These are phyloP conservation scores for Ianthella basta DNA, from an alignment of 37 sponge, comb jelly and placozoan genomes.

Conservation along the genomic window DNA sequence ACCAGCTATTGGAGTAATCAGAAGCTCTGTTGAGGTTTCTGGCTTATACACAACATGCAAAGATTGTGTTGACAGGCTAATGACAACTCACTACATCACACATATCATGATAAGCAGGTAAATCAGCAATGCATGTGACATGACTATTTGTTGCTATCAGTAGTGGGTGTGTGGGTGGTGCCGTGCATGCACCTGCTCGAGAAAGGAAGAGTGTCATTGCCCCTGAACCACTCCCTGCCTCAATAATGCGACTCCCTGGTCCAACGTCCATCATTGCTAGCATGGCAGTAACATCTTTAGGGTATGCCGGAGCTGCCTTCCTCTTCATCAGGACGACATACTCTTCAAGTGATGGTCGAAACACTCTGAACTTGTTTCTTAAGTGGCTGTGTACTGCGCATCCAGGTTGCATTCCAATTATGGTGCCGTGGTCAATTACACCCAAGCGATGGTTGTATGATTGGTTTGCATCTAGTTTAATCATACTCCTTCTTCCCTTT, in stretches of 20 bases:
- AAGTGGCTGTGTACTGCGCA: not conserved
- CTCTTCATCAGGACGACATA: constrained; percentile 62
- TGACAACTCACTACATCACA: too few species aligned
- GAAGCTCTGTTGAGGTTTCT: too few species aligned
- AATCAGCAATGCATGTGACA: too few species aligned
- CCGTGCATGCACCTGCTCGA: constrained; percentile 42
- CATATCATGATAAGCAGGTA: too few species aligned
- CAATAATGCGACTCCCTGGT: constrained; percentile 56
- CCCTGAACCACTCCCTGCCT: constrained; percentile 79
- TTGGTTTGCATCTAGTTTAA: constrained; percentile 26
- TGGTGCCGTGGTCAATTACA: not conserved
- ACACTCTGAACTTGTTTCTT: constrained; percentile 9
- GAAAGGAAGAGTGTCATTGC: constrained; percentile 76
- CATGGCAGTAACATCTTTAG: constrained; percentile 52
- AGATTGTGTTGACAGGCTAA: too few species aligned
- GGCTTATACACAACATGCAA: too few species aligned
- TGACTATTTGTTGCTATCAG: too few species aligned
- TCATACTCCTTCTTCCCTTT: constrained; percentile 24
- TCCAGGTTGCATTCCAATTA: constrained; percentile 9
- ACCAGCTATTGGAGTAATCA: too few species aligned
- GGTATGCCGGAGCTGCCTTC: constrained; percentile 59
- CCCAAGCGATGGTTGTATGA: not conserved
- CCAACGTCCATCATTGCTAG: constrained; percentile 60
- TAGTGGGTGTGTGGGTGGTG: too few species aligned
- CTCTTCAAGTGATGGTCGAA: constrained; percentile 67